Base-by-base conservation (phyloP, 1,140 invertebrate genomes). In the Vollenhovia emeryi region DNA sequence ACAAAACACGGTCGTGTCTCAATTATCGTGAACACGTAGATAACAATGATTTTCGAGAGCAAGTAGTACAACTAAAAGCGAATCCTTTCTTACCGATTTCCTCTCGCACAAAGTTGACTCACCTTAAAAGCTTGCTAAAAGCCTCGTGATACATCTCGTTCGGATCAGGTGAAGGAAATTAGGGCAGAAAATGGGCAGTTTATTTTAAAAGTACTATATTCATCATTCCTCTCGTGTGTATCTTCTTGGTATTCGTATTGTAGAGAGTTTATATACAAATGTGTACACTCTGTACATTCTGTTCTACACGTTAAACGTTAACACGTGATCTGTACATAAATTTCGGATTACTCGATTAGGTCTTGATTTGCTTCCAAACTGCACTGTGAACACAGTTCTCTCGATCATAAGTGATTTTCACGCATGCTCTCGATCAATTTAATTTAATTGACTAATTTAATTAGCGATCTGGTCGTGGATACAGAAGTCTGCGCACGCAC, bases 261-360 rank as follows among this genome's bases (percentile, higher is more conserved):
- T 86, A 84, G 78, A 83, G 87, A 88, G 52, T 91, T 91, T 93
- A 93, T 93, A 91, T 93, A 93, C 90, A 93, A 92, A 92, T 91
- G 92, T 93, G 85, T 91, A 92, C 91, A 92, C 87, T 90, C 90
- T 92, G 87, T 93, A 91, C 91, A 91, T 91, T 88, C 66, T 69
- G 71, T 55, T 60, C 75, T 86, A 87, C 33, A 84, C 48, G 75
- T 57, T 90, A 88, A 90, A 87, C 71, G 66, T 90, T 76, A 89
- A 90, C 80, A 84, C 73, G 50, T 87, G 60, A 87, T 84, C 87
- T 93, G 92, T 93, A 92, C 88, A 92, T 71, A 93, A 92, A 86
- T 66, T 40, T 43, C 91, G 84, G 59, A 62, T 88, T n/a, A 86
- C 78, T 89, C 27, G 62, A 33, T 24, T 88, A 85, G 30, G 13